These are phyloP conservation scores for Balearica regulorum DNA, from an alignment of 2,797 vertebrate species.

Conservation along the genomic window DNA sequence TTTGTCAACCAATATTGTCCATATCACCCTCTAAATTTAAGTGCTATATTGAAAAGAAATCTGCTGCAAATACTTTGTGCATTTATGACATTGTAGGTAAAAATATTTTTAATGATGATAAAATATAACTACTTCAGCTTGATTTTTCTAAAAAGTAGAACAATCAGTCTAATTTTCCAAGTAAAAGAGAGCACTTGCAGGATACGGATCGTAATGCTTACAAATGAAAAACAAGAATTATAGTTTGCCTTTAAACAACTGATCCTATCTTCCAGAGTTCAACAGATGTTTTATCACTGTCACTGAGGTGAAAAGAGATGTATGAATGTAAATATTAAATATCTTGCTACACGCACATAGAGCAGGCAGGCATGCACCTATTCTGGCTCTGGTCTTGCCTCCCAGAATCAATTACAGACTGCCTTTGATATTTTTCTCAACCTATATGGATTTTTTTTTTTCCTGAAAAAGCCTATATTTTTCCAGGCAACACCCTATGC, in stretches of 20 bases:
- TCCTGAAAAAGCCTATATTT: slow-evolving; percentile 69
- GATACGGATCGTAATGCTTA: not conserved
- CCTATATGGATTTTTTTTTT: slow-evolving; percentile 53
- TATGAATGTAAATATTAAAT: not conserved
- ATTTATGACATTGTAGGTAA: not conserved
- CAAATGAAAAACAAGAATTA: not conserved
- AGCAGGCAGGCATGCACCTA: slow-evolving; percentile 16
- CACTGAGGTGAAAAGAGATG: not conserved
- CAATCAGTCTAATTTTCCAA: not conserved
- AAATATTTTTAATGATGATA: not conserved
- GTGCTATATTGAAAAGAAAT: not conserved
- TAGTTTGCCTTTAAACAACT: not conserved
- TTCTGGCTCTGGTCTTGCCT: not conserved
- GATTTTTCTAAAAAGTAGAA: not conserved
- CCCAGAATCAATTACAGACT: slow-evolving; percentile 23
- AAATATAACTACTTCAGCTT: not conserved
- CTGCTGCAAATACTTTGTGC: not conserved
- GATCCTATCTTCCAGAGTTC: not conserved
- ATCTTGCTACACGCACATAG: not conserved
- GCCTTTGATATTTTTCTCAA: slow-evolving; percentile 61
- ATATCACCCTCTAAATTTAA: not conserved
- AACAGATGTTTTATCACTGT: not conserved
- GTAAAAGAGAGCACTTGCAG: not conserved
- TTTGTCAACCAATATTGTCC: not conserved
- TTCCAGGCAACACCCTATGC: slow-evolving; percentile 74